These are phyloP conservation scores for Enteromius trimaculatus DNA, from an alignment of 2,797 vertebrate genomes.

Conservation along the genomic window DNA sequence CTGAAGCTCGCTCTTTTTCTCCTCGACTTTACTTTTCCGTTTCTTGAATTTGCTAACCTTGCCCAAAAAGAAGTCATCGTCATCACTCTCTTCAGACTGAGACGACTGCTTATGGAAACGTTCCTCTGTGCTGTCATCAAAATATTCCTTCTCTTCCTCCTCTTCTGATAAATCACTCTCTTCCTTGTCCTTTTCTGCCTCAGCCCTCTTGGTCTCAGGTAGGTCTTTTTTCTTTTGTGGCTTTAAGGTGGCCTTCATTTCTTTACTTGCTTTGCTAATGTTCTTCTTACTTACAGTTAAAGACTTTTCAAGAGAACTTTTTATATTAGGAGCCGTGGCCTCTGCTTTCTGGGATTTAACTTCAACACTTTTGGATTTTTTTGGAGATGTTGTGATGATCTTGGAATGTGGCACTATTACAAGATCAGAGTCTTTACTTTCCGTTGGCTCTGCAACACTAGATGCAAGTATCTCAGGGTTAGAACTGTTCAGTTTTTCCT, in stretches of 20 bases:
- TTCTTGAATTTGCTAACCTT: constrained; percentile 90
- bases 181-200: constrained; percentile 31
- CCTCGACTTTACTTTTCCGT: constrained; percentile 67
- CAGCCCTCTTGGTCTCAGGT: constrained; percentile 10
- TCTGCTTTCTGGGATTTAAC: neutral
- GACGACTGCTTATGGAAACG: constrained; percentile 92
- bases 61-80: constrained; percentile 92
- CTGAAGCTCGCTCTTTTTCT: constrained; percentile 55
- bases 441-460: constrained; percentile 1
- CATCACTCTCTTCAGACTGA: constrained; percentile 85
- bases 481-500: neutral
- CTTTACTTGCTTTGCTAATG: neutral
- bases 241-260: neutral
- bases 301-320: constrained; percentile 14
- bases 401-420: neutral
- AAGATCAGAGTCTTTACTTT: neutral
- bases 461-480: neutral
- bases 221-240: constrained; percentile 15
- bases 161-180: constrained; percentile 76
- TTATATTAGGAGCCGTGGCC: neutral
- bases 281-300: neutral
- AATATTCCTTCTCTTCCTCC: constrained; percentile 85
- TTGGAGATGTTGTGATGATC: neutral
- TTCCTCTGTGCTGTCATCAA: constrained; percentile 97
- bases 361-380: neutral